A percentile compares a stretch with the other conserved stretches of the same genome.
Conservation (phyloP, 2,888 invertebrate genomes). For the Polymixis lichenea region DNA sequence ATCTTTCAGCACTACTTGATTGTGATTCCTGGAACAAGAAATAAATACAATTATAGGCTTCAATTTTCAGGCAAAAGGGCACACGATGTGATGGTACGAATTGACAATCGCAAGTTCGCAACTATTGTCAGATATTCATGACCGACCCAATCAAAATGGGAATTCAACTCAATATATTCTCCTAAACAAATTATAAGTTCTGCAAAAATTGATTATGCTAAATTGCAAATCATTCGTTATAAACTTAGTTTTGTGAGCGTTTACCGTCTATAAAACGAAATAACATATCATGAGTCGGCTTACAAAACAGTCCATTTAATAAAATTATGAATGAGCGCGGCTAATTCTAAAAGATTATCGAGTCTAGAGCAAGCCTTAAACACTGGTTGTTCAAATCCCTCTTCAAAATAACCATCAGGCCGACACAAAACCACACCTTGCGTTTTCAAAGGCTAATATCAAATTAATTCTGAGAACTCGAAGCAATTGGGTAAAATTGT, state of each 20-base stretch:
- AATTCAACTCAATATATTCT: not conserved
- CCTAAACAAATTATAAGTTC: conserved; percentile 36
- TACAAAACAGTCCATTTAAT: conserved; percentile 72
- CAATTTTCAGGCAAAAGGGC: not conserved
- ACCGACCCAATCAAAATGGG: not conserved
- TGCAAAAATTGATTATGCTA: conserved; percentile 44
- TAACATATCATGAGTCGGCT: conserved; percentile 69
- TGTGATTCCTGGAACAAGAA: conserved; percentile 94
- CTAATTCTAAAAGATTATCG: conserved; percentile 83
- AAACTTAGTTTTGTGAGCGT: conserved; percentile 54
- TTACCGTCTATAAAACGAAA: conserved; percentile 67
- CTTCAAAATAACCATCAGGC: conserved; percentile 87
- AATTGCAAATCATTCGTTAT: conserved; percentile 51
- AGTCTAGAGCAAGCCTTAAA: conserved; percentile 84
- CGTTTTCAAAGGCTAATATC: conserved; percentile 90
- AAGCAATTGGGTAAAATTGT: conserved; percentile 90
- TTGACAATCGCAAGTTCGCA: not conserved
- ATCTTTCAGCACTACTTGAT: conserved; percentile 96
- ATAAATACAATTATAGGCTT: conserved; percentile 48
- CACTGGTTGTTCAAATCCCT: conserved; percentile 86
- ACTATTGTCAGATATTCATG: not conserved
- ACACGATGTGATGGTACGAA: not conserved
- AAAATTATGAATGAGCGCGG: conserved; percentile 80
- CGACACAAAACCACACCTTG: conserved; percentile 89
- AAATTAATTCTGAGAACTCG: conserved; percentile 90